Conservation (phyloP, 2,888 invertebrate genomes). For the Meandrusa payeni region DNA sequence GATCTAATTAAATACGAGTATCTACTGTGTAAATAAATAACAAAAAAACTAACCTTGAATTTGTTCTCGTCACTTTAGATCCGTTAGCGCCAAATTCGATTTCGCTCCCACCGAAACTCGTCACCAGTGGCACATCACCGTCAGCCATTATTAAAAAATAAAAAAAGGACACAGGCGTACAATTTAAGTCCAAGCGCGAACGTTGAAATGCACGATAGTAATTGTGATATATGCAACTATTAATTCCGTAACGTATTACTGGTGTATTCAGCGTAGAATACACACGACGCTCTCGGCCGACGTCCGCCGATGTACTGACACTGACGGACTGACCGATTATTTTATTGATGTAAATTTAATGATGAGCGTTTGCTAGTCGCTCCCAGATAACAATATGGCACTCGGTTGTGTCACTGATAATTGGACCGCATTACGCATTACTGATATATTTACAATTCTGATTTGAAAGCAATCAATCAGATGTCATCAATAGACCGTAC, state of each 20-base stretch:
- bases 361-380: slow-evolving; percentile 48
- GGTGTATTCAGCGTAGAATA: slow-evolving; percentile 17
- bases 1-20: slow-evolving; percentile 17
- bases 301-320: slow-evolving; percentile 55
- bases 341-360: slow-evolving; percentile 69
- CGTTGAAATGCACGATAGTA: slow-evolving; percentile 6
- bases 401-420: slow-evolving; percentile 64
- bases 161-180: slow-evolving; percentile 21
- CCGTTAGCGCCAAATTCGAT: slow-evolving; percentile 67
- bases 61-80: slow-evolving; percentile 60
- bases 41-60: slow-evolving; percentile 67
- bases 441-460: slow-evolving; percentile 27
- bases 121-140: slow-evolving; percentile 70
- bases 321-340: slow-evolving; percentile 50
- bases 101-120: slow-evolving; percentile 67
- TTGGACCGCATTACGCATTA: slow-evolving; percentile 55
- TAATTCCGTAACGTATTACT: slow-evolving; percentile 25
- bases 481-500: background rate
- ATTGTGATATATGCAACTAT: slow-evolving; percentile 28
- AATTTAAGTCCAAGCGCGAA: slow-evolving; percentile 21
- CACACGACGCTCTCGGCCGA: slow-evolving; percentile 37
- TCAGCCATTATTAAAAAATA: slow-evolving; percentile 53
- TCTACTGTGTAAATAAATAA: slow-evolving; percentile 17
- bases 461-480: too few species aligned
- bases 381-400: slow-evolving; percentile 63